phyloP scores from a whole-genome alignment of 2,888 invertebrate genomes.

The Operophtera brumata region DNA sequence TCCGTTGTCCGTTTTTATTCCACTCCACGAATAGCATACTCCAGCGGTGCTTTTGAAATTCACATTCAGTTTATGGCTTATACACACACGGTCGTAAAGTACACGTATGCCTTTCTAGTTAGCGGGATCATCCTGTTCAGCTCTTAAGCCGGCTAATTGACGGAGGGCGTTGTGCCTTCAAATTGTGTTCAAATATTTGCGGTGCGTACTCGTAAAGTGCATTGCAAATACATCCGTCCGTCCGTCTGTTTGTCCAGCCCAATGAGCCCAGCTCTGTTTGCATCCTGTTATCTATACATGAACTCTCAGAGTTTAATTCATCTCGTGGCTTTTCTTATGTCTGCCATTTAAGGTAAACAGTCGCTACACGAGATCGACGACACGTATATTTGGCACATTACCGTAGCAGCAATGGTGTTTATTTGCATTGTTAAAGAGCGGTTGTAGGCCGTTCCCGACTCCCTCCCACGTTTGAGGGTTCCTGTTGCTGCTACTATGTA shows the following conservation, averaged over 20 bases:
- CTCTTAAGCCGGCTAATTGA: conserved; percentile 54
- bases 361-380: conserved; percentile 50
- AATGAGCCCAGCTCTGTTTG: conserved; percentile 59
- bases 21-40: conserved; percentile 40
- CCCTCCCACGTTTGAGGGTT: conserved; percentile 4
- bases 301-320: conserved; percentile 51
- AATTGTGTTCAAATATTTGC: conserved; percentile 75
- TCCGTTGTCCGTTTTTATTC: conserved; percentile 43
- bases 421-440: conserved; percentile 18
- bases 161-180: conserved; percentile 68
- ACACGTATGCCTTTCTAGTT: conserved; percentile 40
- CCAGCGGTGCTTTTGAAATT: conserved; percentile 46
- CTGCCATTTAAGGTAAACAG: conserved; percentile 46
- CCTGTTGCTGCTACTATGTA: neutral
- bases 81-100: conserved; percentile 26
- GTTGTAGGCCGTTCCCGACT: conserved; percentile 13
- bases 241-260: conserved; percentile 63
- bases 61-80: conserved; percentile 38
- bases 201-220: conserved; percentile 58
- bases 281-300: conserved; percentile 57
- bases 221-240: conserved; percentile 57
- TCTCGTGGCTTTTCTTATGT: conserved; percentile 48
- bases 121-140: conserved; percentile 43
- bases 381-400: conserved; percentile 48
- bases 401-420: conserved; percentile 29